Conservation (phyloP, 2,113 vertebrate genomes). For the Chiloscyllium plagiosum region DNA sequence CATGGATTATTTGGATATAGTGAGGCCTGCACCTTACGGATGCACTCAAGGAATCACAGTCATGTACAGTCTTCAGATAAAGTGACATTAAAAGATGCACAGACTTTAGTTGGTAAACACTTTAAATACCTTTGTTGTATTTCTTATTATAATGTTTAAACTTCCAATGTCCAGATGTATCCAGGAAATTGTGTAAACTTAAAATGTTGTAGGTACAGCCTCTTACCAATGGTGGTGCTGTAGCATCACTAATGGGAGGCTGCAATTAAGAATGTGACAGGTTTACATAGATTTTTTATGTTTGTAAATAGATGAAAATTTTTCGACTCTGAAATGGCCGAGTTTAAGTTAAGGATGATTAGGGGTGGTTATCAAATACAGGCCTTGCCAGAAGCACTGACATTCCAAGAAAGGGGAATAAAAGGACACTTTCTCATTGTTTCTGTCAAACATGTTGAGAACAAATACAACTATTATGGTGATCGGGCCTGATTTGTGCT, state of each 20-base stretch:
- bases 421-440: background rate
- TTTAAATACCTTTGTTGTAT: background rate
- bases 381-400: no score
- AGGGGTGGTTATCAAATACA: no score
- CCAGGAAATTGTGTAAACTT: background rate
- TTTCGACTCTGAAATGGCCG: background rate
- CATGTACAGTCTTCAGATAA: background rate
- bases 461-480: background rate
- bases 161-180: background rate
- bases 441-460: background rate
- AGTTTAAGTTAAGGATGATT: no score
- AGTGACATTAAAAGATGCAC: background rate
- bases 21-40: background rate
- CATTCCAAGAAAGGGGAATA: no score
- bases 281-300: background rate
- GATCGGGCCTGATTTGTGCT: background rate
- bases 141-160: background rate
- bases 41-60: background rate
- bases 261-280: background rate
- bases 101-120: background rate
- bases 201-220: background rate
- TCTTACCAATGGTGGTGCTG: background rate
- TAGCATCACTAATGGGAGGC: background rate
- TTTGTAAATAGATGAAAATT: background rate
- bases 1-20: no score